Evolutionary conservation across 1,140 invertebrate species (phyloP).

Genomic region (Odontomachus brunneus): DNA sequence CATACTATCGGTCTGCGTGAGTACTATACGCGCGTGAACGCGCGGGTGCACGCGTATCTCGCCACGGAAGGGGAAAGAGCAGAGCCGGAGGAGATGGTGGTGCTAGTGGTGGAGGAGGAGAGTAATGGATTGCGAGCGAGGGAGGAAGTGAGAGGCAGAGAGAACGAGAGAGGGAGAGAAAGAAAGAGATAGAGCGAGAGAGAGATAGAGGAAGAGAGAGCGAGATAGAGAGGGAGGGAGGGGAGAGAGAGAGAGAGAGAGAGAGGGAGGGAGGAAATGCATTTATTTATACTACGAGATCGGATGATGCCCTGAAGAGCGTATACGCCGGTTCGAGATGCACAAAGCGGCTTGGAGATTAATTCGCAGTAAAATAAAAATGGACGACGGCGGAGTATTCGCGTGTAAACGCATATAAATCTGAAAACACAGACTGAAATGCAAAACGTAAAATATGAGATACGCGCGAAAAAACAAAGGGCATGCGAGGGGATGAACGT

Average conservation of each 20-base stretch:
- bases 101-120: conserved; percentile 35
- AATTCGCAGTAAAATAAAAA: conserved; percentile 35
- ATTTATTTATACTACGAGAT: conserved; percentile 57
- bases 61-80: conserved; percentile 9
- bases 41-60: conserved; percentile 40
- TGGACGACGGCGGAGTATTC: conserved; percentile 18
- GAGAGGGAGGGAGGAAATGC: conserved; percentile 13
- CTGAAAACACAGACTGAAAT: too few relatives aligned
- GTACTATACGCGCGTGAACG: conserved; percentile 24
- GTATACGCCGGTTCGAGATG: conserved; percentile 26
- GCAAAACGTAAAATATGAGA: background rate
- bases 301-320: conserved; percentile 46
- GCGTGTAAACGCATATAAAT: background rate
- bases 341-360: conserved; percentile 44
- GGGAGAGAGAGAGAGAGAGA: too few relatives aligned
- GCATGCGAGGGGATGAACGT: too few relatives aligned
- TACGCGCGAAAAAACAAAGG: too few relatives aligned
- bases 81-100: conserved; percentile 47
- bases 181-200: background rate
- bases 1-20: conserved; percentile 12
- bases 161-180: background rate
- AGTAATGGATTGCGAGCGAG: conserved; percentile 48
- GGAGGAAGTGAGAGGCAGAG: conserved; percentile 60
- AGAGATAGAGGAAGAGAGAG: conserved; percentile 15
- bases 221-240: conserved; percentile 6